A percentile compares a stretch with the other conserved stretches of the same genome.
phyloP scores from a whole-genome alignment of 92 coral and sea anemone species.

The Umimayanthus kanabou region DNA sequence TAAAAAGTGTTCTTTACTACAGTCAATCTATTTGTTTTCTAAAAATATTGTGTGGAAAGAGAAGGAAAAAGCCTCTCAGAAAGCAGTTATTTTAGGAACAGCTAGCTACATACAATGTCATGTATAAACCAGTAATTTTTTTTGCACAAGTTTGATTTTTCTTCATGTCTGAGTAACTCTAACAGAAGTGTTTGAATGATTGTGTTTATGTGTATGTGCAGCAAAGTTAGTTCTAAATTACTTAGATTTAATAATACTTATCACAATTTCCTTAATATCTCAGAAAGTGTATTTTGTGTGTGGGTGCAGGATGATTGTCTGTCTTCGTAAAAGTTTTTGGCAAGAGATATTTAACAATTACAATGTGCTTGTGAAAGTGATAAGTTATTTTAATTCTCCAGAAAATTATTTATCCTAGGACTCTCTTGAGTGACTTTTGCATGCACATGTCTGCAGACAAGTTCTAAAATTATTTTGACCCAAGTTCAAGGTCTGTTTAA shows the following conservation, averaged over 20 bases:
- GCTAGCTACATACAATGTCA: neutral
- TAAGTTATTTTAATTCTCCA: neutral
- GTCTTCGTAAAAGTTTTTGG: neutral
- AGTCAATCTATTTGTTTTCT: neutral
- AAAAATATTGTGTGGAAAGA: neutral
- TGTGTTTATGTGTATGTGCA: neutral
- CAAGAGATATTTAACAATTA: too few relatives aligned
- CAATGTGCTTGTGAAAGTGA: neutral
- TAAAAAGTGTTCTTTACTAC: neutral
- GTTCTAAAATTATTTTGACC: too few relatives aligned
- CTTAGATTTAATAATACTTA: neutral
- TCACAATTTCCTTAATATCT: neutral
- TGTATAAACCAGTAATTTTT: neutral
- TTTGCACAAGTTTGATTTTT: too few relatives aligned
- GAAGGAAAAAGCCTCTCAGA: neutral
- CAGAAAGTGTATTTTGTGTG: neutral
- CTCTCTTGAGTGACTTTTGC: neutral
- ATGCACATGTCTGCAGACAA: neutral
- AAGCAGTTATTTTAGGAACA: neutral
- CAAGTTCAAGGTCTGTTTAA: too few relatives aligned
- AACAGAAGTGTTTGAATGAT: neutral
- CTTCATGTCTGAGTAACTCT: neutral
- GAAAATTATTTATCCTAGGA: neutral
- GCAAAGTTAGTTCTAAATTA: neutral
- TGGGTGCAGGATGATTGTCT: neutral